phyloP scores from a whole-genome alignment of 2,888 invertebrate genomes.

The Eledona agricola region DNA sequence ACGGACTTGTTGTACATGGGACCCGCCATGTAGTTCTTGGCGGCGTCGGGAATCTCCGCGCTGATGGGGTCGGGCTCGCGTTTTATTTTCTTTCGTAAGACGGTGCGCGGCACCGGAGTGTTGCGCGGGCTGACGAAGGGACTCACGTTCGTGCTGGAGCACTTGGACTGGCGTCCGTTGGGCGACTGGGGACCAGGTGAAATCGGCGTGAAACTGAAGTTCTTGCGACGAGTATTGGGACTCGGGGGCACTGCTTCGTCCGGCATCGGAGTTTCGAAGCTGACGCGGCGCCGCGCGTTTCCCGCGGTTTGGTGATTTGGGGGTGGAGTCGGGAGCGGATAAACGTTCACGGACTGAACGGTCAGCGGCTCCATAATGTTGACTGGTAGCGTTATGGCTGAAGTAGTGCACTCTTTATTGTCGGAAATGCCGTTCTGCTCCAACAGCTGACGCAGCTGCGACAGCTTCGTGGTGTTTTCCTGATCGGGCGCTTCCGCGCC shows the following conservation, averaged over 20 bases:
- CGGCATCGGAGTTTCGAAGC: conserved; percentile 65
- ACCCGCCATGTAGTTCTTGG: conserved; percentile 66
- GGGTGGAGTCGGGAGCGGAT: conserved; percentile 29
- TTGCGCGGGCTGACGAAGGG: conserved; percentile 83
- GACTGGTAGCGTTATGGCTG: conserved; percentile 19
- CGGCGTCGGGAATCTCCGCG: conserved; percentile 46
- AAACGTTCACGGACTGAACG: conserved; percentile 13
- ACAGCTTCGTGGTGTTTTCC: conserved; percentile 68
- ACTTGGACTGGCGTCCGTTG: conserved; percentile 65
- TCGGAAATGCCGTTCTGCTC: conserved; percentile 60
- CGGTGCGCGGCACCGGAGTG: conserved; percentile 73
- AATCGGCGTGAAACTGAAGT: conserved; percentile 88
- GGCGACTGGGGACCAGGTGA: conserved; percentile 80
- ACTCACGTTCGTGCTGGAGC: conserved; percentile 75
- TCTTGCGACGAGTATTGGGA: conserved; percentile 79
- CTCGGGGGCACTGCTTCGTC: conserved; percentile 71
- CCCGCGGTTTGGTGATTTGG: conserved; percentile 14
- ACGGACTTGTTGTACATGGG: conserved; percentile 62
- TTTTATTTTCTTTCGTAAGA: conserved; percentile 50
- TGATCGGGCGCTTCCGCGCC: conserved; percentile 50
- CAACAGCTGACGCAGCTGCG: conserved; percentile 76
- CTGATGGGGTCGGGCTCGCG: conserved; percentile 54
- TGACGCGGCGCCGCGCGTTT: conserved; percentile 64
- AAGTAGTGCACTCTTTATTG: conserved; percentile 39
- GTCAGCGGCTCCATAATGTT: conserved; percentile 28